A percentile compares a stretch with the other conserved stretches of the same genome.
Conservation (phyloP, 1,140 invertebrate species). For the Trichoplusia ni region DNA sequence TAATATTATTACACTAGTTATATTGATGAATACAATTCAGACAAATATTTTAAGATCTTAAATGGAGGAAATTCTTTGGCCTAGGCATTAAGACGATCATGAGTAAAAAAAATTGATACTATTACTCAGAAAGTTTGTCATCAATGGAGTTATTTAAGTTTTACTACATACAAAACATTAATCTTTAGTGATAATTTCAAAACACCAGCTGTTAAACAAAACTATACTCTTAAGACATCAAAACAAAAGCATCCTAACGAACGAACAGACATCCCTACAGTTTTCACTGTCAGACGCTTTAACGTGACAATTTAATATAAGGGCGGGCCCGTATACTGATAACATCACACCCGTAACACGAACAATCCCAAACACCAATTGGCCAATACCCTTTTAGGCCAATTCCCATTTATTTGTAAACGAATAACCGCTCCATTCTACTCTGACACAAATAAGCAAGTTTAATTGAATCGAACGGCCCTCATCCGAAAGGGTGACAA, state of each 20-base stretch:
- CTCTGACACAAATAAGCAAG: slow-evolving; percentile 58
- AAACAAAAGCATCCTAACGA: slow-evolving; percentile 1
- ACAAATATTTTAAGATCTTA: too few relatives aligned
- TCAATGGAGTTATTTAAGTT: too few relatives aligned
- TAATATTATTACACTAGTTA: too few relatives aligned
- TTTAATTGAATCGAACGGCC: slow-evolving; percentile 69
- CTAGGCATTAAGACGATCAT: too few relatives aligned
- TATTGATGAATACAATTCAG: too few relatives aligned
- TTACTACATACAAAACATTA: background rate
- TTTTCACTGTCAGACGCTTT: slow-evolving; percentile 42
- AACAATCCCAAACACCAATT: slow-evolving; percentile 67
- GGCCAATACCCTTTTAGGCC: slow-evolving; percentile 64
- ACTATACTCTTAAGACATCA: background rate
- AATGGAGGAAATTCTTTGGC: too few relatives aligned
- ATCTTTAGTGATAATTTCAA: background rate
- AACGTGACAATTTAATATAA: slow-evolving; percentile 69
- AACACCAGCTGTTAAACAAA: slow-evolving; percentile 5
- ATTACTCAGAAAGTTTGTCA: too few relatives aligned
- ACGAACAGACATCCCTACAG: slow-evolving; percentile 34
- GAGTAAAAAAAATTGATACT: too few relatives aligned
- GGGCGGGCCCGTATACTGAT: slow-evolving; percentile 72
- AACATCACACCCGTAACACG: slow-evolving; percentile 74
- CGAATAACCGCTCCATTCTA: slow-evolving; percentile 31
- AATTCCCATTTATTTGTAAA: slow-evolving; percentile 32
- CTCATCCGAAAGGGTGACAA: slow-evolving; percentile 50